Conservation (phyloP, 1,140 invertebrate genomes). For the Trichoplusia ni region DNA sequence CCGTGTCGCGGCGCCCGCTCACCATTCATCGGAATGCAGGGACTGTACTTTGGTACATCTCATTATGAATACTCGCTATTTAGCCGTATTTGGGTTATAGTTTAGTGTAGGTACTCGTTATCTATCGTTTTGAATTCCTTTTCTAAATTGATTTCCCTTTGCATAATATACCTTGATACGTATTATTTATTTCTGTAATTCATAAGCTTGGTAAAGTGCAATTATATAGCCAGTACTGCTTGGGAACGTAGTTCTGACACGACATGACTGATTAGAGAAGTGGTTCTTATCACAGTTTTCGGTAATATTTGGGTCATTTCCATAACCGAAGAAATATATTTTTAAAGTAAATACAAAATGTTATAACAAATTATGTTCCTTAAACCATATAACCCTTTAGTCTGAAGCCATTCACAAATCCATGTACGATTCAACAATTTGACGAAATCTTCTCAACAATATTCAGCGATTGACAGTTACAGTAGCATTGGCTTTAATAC, state of each 20-base stretch:
- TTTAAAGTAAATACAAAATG: background rate
- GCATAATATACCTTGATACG: background rate
- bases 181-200: background rate
- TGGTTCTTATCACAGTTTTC: no score
- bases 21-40: constrained; percentile 70
- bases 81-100: constrained; percentile 42
- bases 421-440: constrained; percentile 50
- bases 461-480: constrained; percentile 62
- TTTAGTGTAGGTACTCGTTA: constrained; percentile 14
- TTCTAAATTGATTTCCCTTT: background rate
- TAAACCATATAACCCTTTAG: constrained; percentile 28
- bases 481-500: constrained; percentile 63
- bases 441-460: constrained; percentile 60
- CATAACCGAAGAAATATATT: background rate
- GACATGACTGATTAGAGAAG: no score
- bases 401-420: constrained; percentile 42
- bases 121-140: background rate
- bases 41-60: constrained; percentile 62
- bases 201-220: no score
- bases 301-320: no score
- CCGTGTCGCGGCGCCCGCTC: constrained; percentile 29
- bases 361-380: constrained; percentile 10
- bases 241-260: no score
- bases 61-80: constrained; percentile 60
- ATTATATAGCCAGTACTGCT: no score